Base-by-base conservation (phyloP, 2,113 vertebrate genomes). In the Seriola dumerili region DNA sequence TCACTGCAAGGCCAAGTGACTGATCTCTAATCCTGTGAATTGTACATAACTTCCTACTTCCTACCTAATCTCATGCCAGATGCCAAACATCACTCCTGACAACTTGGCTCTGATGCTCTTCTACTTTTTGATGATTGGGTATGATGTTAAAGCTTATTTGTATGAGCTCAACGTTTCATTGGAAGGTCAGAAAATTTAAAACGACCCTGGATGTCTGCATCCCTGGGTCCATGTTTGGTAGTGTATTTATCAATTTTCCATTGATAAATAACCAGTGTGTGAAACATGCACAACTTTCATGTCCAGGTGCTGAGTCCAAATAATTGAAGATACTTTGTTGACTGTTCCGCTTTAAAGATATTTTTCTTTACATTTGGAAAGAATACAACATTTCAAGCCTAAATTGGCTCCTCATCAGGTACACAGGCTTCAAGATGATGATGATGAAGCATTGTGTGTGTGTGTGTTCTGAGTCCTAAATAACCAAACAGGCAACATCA, bases 121-220 rank as follows among this genome's bases (percentile, higher is more conserved):
- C 4, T 5, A n/a, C 32, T 58, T 32, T 42, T 63, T 23, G 3
- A 63, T 5, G 16, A 23, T 17, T 38, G 25, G 9, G 5, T 59
- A 8, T 64, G 32, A 44, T 36, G 25, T 68, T 4, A 48, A 55
- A 52, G 46, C 62, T 19, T 9, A 54, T 67, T 73, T 62, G 0
- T 83, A 62, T 36, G 34, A 54, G n/a, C 9, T 55, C 61, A 40
- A 4, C 14, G 5, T 73, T 36, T 25, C 23, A 55, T n/a, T 75
- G 1, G 1, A 65, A 38, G 8, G 10, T 50, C 59, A 25, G 19
- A 76, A 48, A 17, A 25, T 54, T 14, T 1, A 7, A 29, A 8
- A 11, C 48, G 32, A 69, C 8, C n/a, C 21, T 7, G 52, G n/a
- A n/a, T 55, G 38, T 57, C 44, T 55, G 46, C 46, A 32, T 55